phyloP scores from a whole-genome alignment of 1,140 invertebrate genomes.

The Penaeus chinensis region DNA sequence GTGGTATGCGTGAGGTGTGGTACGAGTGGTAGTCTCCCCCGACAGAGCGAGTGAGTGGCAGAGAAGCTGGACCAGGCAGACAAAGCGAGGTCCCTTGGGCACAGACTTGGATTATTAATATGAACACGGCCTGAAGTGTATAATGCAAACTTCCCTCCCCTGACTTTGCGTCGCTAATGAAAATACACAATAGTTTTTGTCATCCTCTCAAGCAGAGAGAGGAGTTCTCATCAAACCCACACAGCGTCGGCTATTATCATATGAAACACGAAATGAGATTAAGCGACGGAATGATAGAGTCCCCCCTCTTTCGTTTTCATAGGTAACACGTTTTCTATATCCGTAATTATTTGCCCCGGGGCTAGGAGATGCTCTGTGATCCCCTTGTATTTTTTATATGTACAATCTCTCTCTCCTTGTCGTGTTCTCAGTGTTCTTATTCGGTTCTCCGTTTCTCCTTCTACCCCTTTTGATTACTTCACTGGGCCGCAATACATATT shows the following conservation, averaged over 20 bases:
- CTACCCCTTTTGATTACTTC: no score
- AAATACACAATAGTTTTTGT: constrained; percentile 56
- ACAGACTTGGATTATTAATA: constrained; percentile 47
- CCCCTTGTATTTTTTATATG: no score
- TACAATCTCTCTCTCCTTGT: no score
- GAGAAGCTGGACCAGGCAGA: constrained; percentile 11
- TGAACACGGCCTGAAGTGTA: constrained; percentile 28
- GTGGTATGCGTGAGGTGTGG: neutral
- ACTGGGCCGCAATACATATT: no score
- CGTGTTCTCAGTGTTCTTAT: no score
- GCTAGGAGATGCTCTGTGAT: no score
- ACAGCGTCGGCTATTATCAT: constrained; percentile 18
- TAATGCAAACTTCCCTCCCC: constrained; percentile 50
- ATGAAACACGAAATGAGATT: constrained; percentile 25
- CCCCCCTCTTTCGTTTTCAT: no score
- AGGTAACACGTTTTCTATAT: no score
- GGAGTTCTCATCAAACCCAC: constrained; percentile 21
- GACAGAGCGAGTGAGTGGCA: no score
- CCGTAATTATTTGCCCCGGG: no score
- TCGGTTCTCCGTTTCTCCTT: no score
- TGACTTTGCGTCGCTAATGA: constrained; percentile 48
- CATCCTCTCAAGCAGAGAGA: constrained; percentile 18
- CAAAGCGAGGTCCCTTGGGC: constrained; percentile 17
- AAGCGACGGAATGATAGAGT: neutral
- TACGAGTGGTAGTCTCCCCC: no score